Percentiles rank a stretch among this genome's conserved stretches.
phyloP scores from a whole-genome alignment of 2,797 vertebrate species.

The Gila robusta region DNA sequence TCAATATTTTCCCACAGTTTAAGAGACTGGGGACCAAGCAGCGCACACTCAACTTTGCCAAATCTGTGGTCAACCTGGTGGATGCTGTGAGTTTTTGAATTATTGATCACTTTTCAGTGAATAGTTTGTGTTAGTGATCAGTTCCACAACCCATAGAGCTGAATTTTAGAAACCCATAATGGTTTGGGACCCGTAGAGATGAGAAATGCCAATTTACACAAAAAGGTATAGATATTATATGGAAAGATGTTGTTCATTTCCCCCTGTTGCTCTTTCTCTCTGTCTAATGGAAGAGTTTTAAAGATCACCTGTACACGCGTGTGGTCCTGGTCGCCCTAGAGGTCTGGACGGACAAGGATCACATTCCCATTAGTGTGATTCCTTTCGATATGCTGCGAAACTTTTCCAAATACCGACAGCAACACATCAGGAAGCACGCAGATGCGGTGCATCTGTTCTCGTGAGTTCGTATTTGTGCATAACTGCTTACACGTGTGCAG shows the following conservation, averaged over 20 bases:
- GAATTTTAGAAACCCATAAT: background rate
- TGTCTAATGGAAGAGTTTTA: slow-evolving; percentile 85
- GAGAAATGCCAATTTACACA: background rate
- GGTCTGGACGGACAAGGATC: slow-evolving; percentile 95
- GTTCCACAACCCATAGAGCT: background rate
- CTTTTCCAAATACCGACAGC: slow-evolving; percentile 93
- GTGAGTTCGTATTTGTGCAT: slow-evolving; percentile 76
- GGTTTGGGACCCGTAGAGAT: background rate
- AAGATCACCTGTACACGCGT: slow-evolving; percentile 95
- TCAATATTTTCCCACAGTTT: slow-evolving; percentile 75
- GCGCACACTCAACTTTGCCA: slow-evolving; percentile 92
- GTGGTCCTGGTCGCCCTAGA: slow-evolving; percentile 96
- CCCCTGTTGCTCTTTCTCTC: background rate
- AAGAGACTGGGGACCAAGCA: slow-evolving; percentile 90
- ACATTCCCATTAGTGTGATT: slow-evolving; percentile 86
- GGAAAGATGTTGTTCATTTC: background rate
- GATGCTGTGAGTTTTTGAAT: slow-evolving; percentile 90
- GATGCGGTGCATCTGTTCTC: slow-evolving; percentile 95
- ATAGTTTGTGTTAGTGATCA: background rate
- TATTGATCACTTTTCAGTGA: background rate
- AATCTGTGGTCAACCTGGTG: slow-evolving; percentile 96
- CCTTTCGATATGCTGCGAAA: slow-evolving; percentile 92
- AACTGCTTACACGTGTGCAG: background rate
- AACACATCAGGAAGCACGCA: slow-evolving; percentile 88
- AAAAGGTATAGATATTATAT: background rate